Base-by-base conservation (phyloP, 2,888 invertebrate genomes). In the Lasioglossum villosulum region DNA sequence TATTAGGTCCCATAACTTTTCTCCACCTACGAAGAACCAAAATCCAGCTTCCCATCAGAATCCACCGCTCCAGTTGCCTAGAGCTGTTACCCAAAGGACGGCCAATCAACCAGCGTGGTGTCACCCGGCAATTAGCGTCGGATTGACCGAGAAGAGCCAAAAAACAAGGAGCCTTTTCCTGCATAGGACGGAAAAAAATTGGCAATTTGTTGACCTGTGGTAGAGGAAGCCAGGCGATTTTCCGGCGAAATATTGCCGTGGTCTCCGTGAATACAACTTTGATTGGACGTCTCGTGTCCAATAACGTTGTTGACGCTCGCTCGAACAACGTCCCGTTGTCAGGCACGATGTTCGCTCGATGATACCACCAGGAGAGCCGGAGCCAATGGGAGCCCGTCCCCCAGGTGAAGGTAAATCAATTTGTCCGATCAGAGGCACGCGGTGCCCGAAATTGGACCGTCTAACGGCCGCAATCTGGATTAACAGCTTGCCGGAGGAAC, bases 241-340 rank as follows among this genome's bases (percentile, higher is more conserved):
- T 4, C 16, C 42, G 39, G 23, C 80, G 42, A 80, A 1, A 48
- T 72, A 71, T 72, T 42, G 63, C n/a, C 14, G 37, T 63, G 45
- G 19, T 59, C 59, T 63, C 48, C n/a, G 77, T 87, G 87, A 87
- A 87, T 87, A 78, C 87, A 75, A 59, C 81, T 87, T 87, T 87
- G 87, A 87, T 87, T 87, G 87, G 86, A 86, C 86, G 74, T 79
- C 75, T 80, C 73, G 71, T 77, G 83, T 77, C 81, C 86, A 83
- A 86, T 83, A 86, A 87, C 87, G 78, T 45, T 86, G 83, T 83
- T 80, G 86, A 86, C 80, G 83, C 75, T 86, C 70, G 78, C 37
- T 52, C 52, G 52, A 52, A 52, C 52, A 52, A n/a, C 52, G 78
- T 73, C 66, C 39, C 77, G 85, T 85, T 81, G 81, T 81, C 45